These are phyloP conservation scores for Ceratoteleas bidentatus DNA, from an alignment of 1,140 invertebrate genomes.

Conservation along the genomic window DNA sequence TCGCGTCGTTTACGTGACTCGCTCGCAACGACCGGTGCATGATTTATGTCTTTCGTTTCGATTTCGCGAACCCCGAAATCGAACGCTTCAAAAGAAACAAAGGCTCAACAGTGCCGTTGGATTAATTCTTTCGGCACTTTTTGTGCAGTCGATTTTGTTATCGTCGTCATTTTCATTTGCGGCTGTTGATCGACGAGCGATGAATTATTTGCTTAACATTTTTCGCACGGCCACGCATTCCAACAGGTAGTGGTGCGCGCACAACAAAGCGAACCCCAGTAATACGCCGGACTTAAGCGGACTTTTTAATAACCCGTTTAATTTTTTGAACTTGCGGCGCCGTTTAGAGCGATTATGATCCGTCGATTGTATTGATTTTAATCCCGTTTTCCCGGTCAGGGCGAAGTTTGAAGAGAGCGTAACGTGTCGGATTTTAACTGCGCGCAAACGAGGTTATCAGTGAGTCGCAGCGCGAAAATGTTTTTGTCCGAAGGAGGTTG, in stretches of 20 bases:
- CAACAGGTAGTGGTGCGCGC: slow-evolving; percentile 33
- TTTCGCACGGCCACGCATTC: slow-evolving; percentile 22
- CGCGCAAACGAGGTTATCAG: too few relatives aligned
- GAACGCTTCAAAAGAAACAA: slow-evolving; percentile 42
- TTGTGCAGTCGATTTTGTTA: too few relatives aligned
- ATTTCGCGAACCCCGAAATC: too few relatives aligned
- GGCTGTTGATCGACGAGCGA: slow-evolving; percentile 11
- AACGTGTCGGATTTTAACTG: too few relatives aligned
- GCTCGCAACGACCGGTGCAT: slow-evolving; percentile 46
- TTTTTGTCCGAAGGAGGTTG: too few relatives aligned
- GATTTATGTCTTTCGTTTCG: slow-evolving; percentile 47
- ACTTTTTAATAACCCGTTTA: slow-evolving; percentile 11
- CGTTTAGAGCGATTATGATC: neutral
- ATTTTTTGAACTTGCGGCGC: slow-evolving; percentile 7
- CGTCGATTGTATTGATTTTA: neutral
- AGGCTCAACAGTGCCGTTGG: slow-evolving; percentile 35
- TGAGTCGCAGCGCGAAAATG: too few relatives aligned
- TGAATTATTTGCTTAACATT: slow-evolving; percentile 30
- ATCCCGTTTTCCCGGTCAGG: neutral
- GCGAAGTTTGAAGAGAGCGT: too few relatives aligned
- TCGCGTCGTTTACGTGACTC: slow-evolving; percentile 58
- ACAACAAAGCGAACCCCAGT: slow-evolving; percentile 18
- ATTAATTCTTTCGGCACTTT: slow-evolving; percentile 37
- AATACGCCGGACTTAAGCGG: slow-evolving; percentile 8
- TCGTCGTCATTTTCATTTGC: too few relatives aligned